Evolutionary conservation across 2,113 vertebrate genomes (phyloP).

Genomic region (Pterocles burchelli): DNA sequence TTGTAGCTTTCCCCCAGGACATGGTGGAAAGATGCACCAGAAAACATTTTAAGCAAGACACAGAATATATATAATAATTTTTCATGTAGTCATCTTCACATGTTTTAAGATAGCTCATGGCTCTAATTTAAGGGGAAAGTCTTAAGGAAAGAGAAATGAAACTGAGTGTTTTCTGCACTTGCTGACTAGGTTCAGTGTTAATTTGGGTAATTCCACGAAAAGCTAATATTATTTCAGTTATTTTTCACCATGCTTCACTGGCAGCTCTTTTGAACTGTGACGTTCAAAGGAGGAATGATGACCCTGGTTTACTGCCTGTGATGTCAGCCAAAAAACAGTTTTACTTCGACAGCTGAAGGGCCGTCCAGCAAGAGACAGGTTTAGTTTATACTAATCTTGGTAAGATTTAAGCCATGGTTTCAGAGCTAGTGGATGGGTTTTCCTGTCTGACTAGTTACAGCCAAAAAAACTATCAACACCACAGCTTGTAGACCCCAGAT

Average conservation of each 20-base stretch:
- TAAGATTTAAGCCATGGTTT: not conserved
- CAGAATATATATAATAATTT: not conserved
- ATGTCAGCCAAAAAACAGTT: not conserved
- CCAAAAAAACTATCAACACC: not conserved
- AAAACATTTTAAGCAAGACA: not conserved
- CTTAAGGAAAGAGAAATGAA: not conserved
- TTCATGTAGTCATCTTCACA: not conserved
- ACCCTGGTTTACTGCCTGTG: not conserved
- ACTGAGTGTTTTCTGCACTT: not conserved
- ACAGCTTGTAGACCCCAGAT: not conserved
- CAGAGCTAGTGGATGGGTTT: not conserved
- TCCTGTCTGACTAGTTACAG: not conserved
- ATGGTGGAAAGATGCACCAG: fast-evolving
- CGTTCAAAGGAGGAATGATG: not conserved
- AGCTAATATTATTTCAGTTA: not conserved
- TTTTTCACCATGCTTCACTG: not conserved
- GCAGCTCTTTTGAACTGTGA: not conserved
- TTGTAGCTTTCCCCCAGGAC: not conserved
- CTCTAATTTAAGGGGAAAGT: not conserved
- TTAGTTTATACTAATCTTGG: not conserved
- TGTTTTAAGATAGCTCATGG: not conserved
- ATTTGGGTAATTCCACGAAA: not conserved
- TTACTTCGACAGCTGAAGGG: not conserved
- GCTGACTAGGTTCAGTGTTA: not conserved
- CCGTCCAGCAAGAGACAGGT: not conserved